A percentile compares a stretch with the other conserved stretches of the same genome.
phyloP scores from a whole-genome alignment of 2,888 invertebrate genomes.

The Notodonta dromedarius region DNA sequence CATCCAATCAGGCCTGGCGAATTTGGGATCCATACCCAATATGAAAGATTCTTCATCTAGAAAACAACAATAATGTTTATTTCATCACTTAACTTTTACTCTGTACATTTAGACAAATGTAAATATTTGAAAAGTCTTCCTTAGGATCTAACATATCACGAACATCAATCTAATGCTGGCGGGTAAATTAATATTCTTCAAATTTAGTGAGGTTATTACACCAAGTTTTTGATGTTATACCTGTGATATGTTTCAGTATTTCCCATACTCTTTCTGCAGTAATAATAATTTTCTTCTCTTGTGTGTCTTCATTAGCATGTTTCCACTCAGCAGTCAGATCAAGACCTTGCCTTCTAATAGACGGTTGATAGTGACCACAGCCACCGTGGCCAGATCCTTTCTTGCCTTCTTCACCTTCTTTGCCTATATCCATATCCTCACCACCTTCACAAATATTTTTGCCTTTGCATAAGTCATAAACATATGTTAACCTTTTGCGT shows the following conservation, averaged over 20 bases:
- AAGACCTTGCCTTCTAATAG: constrained; percentile 93
- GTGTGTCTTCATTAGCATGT: constrained; percentile 98
- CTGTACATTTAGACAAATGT: too few species aligned
- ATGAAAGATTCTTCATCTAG: constrained; percentile 97
- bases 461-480: constrained; percentile 99
- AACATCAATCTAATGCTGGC: too few species aligned
- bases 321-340: constrained; percentile 99
- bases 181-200: too few species aligned
- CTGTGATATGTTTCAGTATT: constrained; percentile 96
- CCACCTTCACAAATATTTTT: constrained; percentile 99
- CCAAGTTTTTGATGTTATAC: constrained; percentile 44
- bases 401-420: constrained; percentile 88
- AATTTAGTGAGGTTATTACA: too few species aligned
- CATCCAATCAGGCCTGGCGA: constrained; percentile 99
- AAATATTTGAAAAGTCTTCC: too few species aligned
- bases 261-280: constrained; percentile 99
- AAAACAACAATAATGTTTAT: neutral
- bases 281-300: constrained; percentile 96
- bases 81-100: too few species aligned
- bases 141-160: too few species aligned
- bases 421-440: constrained; percentile 97
- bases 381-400: constrained; percentile 92
- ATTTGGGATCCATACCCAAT: constrained; percentile 98
- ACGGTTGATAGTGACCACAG: constrained; percentile 99
- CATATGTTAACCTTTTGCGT: constrained; percentile 95